phyloP scores from a whole-genome alignment of 2,113 vertebrate genomes.

The Corythornis madagascariensis region DNA sequence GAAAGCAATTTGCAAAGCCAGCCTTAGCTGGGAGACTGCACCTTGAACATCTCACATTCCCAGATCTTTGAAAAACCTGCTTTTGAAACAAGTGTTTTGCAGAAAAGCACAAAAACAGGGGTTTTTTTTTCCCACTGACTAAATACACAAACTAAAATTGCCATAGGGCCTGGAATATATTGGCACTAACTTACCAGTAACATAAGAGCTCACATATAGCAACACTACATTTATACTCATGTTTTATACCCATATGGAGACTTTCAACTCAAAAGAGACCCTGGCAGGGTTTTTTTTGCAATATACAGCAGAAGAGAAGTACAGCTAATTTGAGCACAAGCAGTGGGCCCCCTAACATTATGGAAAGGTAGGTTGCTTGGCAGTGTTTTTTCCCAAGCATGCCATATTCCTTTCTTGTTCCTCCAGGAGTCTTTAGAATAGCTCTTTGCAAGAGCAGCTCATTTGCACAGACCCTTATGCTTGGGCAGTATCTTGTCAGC shows the following conservation, averaged over 20 bases:
- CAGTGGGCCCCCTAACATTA: neutral
- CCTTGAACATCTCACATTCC: neutral
- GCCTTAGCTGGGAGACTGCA: neutral
- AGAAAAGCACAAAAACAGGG: neutral
- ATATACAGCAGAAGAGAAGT: neutral
- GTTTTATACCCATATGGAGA: neutral
- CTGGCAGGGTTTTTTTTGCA: neutral
- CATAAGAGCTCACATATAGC: neutral
- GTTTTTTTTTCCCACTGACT: neutral
- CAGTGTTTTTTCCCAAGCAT: neutral
- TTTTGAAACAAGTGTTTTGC: neutral
- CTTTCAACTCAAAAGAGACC: neutral
- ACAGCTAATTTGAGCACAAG: neutral
- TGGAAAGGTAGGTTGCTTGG: neutral
- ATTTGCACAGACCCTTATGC: neutral
- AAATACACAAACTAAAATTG: neutral
- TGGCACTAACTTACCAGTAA: neutral
- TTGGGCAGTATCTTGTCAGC: neutral
- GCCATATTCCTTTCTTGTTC: neutral
- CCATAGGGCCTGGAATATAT: neutral
- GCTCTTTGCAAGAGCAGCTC: neutral
- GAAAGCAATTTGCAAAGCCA: neutral
- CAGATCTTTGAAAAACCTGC: neutral
- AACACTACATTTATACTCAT: neutral
- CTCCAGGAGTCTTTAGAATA: neutral